phyloP scores from a whole-genome alignment of 2,113 vertebrate species.

The Gambusia holbrooki region DNA sequence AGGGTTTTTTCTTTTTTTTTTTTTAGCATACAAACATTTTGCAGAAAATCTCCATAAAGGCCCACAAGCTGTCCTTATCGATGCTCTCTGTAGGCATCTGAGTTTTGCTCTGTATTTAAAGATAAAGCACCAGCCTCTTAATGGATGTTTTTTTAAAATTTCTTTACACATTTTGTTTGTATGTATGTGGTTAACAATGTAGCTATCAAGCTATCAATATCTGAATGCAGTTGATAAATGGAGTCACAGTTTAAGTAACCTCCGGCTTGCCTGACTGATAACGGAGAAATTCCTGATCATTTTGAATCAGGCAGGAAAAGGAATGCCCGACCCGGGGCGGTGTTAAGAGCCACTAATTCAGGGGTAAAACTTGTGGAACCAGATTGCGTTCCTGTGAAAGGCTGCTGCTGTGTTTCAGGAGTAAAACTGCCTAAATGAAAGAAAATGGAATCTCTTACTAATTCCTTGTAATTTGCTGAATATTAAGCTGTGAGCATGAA shows the following conservation, averaged over 20 bases:
- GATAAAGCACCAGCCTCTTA: neutral
- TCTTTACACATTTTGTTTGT: neutral
- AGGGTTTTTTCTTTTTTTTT: neutral
- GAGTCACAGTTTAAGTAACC: neutral
- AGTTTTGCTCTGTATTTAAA: neutral
- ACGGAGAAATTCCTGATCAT: constrained; percentile 27
- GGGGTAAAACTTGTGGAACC: constrained; percentile 18
- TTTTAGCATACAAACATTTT: neutral
- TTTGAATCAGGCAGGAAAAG: constrained; percentile 20
- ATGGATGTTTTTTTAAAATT: neutral
- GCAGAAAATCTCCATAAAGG: neutral
- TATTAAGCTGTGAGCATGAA: constrained; percentile 15
- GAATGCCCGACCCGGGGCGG: constrained; percentile 1
- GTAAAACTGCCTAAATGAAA: constrained; percentile 10
- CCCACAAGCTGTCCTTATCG: constrained; percentile 3
- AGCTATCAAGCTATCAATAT: constrained; percentile 8
- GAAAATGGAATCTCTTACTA: constrained; percentile 14
- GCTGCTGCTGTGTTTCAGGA: constrained; percentile 10
- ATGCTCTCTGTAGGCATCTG: neutral
- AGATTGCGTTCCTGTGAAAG: constrained; percentile 49
- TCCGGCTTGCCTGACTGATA: constrained; percentile 1
- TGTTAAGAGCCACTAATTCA: constrained; percentile 20
- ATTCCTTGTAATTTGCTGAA: constrained; percentile 38
- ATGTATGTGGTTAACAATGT: neutral
- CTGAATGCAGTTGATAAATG: constrained; percentile 18